Percentiles rank a stretch among this genome's conserved stretches.
Conservation (phyloP, 2,797 vertebrate species). For the Amazonetta brasiliensis region DNA sequence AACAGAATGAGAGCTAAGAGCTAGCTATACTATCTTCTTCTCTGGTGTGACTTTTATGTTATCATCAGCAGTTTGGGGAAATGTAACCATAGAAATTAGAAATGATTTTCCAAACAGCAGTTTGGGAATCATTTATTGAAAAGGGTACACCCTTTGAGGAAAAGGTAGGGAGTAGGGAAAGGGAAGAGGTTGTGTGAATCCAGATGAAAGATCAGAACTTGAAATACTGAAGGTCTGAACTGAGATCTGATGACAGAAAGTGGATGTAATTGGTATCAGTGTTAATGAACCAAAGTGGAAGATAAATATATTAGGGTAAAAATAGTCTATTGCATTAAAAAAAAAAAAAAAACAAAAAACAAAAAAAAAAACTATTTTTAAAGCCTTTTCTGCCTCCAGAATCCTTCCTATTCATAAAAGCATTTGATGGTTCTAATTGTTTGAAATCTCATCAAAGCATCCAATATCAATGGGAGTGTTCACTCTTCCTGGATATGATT, state of each 20-base stretch:
- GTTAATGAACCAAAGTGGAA: conserved; percentile 54
- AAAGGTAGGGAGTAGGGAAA: not conserved
- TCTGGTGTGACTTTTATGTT: not conserved
- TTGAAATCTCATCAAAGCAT: conserved; percentile 48
- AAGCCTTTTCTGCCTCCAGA: conserved; percentile 39
- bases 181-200: not conserved
- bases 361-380: not conserved
- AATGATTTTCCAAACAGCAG: not conserved
- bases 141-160: conserved; percentile 25
- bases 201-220: conserved; percentile 44
- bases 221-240: not conserved
- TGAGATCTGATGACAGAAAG: conserved; percentile 56
- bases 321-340: not conserved
- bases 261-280: conserved; percentile 43
- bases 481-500: conserved; percentile 42
- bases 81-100: conserved; percentile 8
- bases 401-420: conserved; percentile 17
- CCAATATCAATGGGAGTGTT: not conserved
- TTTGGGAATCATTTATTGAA: conserved; percentile 42
- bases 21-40: not conserved
- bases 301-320: not conserved
- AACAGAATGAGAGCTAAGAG: not conserved
- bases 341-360: too few relatives aligned
- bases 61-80: conserved; percentile 27
- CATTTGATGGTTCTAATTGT: conserved; percentile 44